A percentile compares a stretch with the other conserved stretches of the same genome.
phyloP scores from a whole-genome alignment of 1,140 invertebrate genomes.

The Spodoptera litura region DNA sequence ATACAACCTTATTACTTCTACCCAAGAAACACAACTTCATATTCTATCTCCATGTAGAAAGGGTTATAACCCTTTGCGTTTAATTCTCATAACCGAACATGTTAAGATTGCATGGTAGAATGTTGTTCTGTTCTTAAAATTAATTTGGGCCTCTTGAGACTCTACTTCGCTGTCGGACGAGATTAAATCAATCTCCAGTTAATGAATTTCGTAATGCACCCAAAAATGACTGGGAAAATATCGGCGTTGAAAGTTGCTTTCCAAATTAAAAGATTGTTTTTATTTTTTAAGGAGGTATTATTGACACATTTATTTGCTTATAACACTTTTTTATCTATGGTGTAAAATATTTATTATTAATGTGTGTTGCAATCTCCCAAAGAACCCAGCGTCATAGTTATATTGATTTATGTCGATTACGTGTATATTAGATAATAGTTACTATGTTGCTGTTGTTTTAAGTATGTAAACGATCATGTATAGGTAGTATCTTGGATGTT shows the following conservation, averaged over 20 bases:
- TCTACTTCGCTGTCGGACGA: conserved; percentile 59
- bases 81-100: conserved; percentile 8
- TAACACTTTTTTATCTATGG: not conserved
- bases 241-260: conserved; percentile 14
- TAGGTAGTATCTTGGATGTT: no score
- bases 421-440: no score
- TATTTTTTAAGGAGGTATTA: conserved; percentile 1
- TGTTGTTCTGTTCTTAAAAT: conserved; percentile 80
- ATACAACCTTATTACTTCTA: conserved; percentile 46
- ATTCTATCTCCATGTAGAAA: conserved; percentile 41
- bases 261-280: conserved; percentile 41
- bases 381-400: no score
- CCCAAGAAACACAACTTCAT: not conserved
- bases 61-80: conserved; percentile 47
- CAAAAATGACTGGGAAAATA: conserved; percentile 35
- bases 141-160: conserved; percentile 80
- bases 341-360: no score
- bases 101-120: conserved; percentile 47
- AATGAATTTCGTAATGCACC: conserved; percentile 62
- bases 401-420: no score
- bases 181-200: conserved; percentile 73
- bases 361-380: no score
- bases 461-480: no score
- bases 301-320: not conserved
- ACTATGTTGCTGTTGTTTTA: no score